Evolutionary conservation across 1,140 invertebrate genomes (phyloP).

Genomic region (Apis cerana): DNA sequence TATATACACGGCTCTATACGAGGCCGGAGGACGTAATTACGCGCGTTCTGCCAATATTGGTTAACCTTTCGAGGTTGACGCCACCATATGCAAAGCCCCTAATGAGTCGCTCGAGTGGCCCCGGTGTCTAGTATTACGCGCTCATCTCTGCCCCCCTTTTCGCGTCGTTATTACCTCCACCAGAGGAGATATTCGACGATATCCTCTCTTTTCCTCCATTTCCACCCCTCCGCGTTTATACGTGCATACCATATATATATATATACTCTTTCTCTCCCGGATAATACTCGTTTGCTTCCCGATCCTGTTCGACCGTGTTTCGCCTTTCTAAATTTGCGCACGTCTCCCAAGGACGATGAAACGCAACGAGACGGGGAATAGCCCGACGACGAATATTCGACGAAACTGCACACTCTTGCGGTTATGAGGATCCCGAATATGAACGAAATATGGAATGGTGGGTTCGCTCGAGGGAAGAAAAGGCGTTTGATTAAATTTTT

Average conservation of each 20-base stretch:
- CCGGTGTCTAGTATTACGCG: slow-evolving; percentile 72
- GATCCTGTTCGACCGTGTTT: background rate
- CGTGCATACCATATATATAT: no score
- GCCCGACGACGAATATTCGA: slow-evolving; percentile 6
- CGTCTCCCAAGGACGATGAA: background rate
- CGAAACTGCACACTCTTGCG: no score
- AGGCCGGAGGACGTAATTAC: slow-evolving; percentile 77
- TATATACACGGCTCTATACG: slow-evolving; percentile 55
- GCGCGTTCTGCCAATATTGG: slow-evolving; percentile 81
- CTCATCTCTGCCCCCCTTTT: slow-evolving; percentile 65
- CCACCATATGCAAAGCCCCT: slow-evolving; percentile 80
- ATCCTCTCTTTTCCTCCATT: slow-evolving; percentile 51
- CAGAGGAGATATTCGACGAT: slow-evolving; percentile 53
- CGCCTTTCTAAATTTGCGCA: slow-evolving; percentile 49
- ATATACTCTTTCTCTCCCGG: background rate
- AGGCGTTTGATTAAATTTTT: background rate
- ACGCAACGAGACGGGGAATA: background rate
- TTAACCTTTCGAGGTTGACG: slow-evolving; percentile 81
- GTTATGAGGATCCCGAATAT: background rate
- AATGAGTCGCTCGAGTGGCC: slow-evolving; percentile 79
- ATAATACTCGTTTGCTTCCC: background rate
- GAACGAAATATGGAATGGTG: background rate
- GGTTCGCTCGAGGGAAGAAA: background rate
- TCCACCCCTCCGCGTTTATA: background rate
- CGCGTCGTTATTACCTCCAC: slow-evolving; percentile 74